Conservation (phyloP, 2,888 invertebrate genomes). For the Apamea epomidion region DNA sequence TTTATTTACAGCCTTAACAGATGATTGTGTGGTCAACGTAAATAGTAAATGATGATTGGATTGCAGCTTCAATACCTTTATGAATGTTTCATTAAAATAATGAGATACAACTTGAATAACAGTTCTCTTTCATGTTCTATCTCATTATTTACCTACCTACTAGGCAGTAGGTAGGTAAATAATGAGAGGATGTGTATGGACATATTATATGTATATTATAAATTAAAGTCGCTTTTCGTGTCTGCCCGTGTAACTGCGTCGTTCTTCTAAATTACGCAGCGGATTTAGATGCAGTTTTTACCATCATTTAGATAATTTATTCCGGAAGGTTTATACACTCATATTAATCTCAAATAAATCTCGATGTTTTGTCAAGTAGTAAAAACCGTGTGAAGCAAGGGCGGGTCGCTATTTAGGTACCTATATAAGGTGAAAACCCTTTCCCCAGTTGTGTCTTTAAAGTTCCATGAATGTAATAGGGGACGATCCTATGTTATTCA, state of each 20-base stretch:
- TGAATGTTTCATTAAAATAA: background rate
- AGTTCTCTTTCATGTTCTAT: too few species aligned
- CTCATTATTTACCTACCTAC: too few species aligned
- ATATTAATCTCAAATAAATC: background rate
- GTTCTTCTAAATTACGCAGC: too few species aligned
- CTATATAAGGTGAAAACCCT: background rate
- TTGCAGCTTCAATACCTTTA: background rate
- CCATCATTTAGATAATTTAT: too few species aligned
- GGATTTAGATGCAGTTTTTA: too few species aligned
- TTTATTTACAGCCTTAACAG: slow-evolving; percentile 6
- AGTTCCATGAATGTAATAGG: background rate
- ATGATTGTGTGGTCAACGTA: background rate
- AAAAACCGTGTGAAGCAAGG: background rate
- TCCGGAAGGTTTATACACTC: too few species aligned
- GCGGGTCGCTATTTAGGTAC: background rate
- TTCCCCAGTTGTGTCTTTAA: background rate
- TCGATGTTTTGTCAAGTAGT: background rate
- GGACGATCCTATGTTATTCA: background rate
- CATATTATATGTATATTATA: too few species aligned
- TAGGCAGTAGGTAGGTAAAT: too few species aligned
- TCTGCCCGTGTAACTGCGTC: too few species aligned
- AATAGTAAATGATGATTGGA: background rate
- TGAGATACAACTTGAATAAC: background rate
- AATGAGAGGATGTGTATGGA: too few species aligned
- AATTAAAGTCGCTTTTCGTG: too few species aligned